These are phyloP conservation scores for Silurus glanis DNA, from an alignment of 2,113 vertebrate genomes.

Conservation along the genomic window DNA sequence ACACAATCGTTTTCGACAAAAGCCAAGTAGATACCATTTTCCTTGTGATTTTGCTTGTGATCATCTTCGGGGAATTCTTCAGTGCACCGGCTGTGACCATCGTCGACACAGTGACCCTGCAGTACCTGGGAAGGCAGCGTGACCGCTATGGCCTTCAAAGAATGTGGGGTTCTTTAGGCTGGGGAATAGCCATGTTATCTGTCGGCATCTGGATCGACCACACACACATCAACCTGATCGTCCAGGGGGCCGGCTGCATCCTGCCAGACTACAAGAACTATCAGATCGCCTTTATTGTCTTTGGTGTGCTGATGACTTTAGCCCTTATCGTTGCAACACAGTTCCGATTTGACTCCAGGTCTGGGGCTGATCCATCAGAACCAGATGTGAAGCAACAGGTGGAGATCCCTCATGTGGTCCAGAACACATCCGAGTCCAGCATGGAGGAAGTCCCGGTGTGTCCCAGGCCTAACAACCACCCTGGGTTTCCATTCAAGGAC, in stretches of 20 bases:
- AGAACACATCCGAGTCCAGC: slow-evolving; percentile 60
- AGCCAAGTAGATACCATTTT: slow-evolving; percentile 91
- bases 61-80: slow-evolving; percentile 97
- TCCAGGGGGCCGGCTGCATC: slow-evolving; percentile 79
- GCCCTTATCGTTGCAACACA: slow-evolving; percentile 89
- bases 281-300: slow-evolving; percentile 91
- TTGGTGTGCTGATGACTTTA: slow-evolving; percentile 90
- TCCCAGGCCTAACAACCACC: slow-evolving; percentile 17
- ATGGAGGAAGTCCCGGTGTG: slow-evolving; percentile 59
- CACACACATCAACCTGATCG: slow-evolving; percentile 71
- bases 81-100: slow-evolving; percentile 95
- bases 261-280: slow-evolving; percentile 88
- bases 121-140: slow-evolving; percentile 88
- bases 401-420: slow-evolving; percentile 73
- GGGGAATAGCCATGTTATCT: slow-evolving; percentile 93
- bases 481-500: slow-evolving; percentile 82
- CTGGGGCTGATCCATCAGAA: slow-evolving; percentile 52
- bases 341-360: slow-evolving; percentile 81
- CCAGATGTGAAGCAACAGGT: slow-evolving; percentile 10
- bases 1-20: slow-evolving; percentile 67
- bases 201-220: slow-evolving; percentile 97
- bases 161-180: slow-evolving; percentile 98
- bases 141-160: slow-evolving; percentile 95
- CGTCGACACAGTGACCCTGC: slow-evolving; percentile 93
- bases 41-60: slow-evolving; percentile 88